Evolutionary conservation across 2,797 vertebrate species (phyloP), one percentile per base, ranked within the genome.

Genomic region (Sparidentex hasta): DNA sequence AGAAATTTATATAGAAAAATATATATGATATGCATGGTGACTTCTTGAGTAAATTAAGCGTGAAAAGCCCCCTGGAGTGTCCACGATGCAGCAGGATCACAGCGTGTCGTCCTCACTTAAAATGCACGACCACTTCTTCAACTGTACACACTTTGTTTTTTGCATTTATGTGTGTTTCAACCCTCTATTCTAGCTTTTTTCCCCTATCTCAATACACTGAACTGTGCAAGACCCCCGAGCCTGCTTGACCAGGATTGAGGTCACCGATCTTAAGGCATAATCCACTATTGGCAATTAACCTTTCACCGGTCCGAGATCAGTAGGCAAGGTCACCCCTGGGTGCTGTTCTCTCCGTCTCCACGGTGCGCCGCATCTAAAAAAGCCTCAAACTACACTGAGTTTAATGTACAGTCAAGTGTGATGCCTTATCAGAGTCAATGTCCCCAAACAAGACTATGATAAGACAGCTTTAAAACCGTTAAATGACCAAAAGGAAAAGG

Each of bases 241-340:
- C 84, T 90, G 63, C 84, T 74, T 76, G 59, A 83, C 76, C 67
- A 20, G 88, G 93, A 92, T 94, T 93, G 91, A 88, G 92, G 93
- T 93, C 90, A 86, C 89, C 91, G 90, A 92, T 94, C 86, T 93
- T 90, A 92, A 91, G 74, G 83, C 81, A 68, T 96, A 95, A 96
- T 95, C 95, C 93, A 94, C 91, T 95, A 94, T 93, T 93, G 90
- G 88, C 92, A 95, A 94, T 96, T 94, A 95, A 94, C 94, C 93
- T 95, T 94, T 95, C 90, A 93, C 88, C 90, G 87, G 91, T 92
- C 88, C 89, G 89, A 93, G 94, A 95, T 95, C 94, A 92, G 92
- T 71, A 72, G 86, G 88, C 95, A 95, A 95, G 94, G 95, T 95
- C 95, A 95, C 95, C 94, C 93, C 90, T 91, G 89, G 87, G 84